Conservation (phyloP, 2,797 vertebrate genomes). For the Scleropages formosus region DNA sequence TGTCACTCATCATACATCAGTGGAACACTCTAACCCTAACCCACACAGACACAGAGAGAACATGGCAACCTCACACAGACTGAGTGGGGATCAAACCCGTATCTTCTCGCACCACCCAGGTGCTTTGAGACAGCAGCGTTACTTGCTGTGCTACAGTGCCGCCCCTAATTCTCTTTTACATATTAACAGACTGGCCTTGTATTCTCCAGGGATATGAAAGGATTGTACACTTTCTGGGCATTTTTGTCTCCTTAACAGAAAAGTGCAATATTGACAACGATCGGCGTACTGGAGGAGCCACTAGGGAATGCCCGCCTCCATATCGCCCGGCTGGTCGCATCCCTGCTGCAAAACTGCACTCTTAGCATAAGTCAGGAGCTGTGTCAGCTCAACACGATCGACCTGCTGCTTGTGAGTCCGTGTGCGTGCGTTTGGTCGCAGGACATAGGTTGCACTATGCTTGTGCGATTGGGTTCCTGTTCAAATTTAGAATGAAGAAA, state of each 20-base stretch:
- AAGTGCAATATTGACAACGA: conserved; percentile 90
- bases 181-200: neutral
- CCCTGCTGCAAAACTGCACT: conserved; percentile 85
- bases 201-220: neutral
- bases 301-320: conserved; percentile 93
- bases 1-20: too few relatives aligned
- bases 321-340: conserved; percentile 84
- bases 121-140: too few relatives aligned
- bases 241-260: conserved; percentile 61
- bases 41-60: too few relatives aligned
- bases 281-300: conserved; percentile 91
- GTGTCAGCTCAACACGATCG: conserved; percentile 85
- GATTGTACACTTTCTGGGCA: too few relatives aligned
- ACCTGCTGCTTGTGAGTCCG: conserved; percentile 85
- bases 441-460: too few relatives aligned
- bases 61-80: neutral
- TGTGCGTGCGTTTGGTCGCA: too few relatives aligned
- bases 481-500: too few relatives aligned
- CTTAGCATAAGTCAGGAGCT: conserved; percentile 88
- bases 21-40: too few relatives aligned
- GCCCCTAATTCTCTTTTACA: neutral
- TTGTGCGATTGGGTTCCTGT: too few relatives aligned
- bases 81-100: too few relatives aligned
- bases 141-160: too few relatives aligned
- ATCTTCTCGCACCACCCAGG: too few relatives aligned